phyloP scores from a whole-genome alignment of 2,888 invertebrate genomes.

The Lithodes maja region DNA sequence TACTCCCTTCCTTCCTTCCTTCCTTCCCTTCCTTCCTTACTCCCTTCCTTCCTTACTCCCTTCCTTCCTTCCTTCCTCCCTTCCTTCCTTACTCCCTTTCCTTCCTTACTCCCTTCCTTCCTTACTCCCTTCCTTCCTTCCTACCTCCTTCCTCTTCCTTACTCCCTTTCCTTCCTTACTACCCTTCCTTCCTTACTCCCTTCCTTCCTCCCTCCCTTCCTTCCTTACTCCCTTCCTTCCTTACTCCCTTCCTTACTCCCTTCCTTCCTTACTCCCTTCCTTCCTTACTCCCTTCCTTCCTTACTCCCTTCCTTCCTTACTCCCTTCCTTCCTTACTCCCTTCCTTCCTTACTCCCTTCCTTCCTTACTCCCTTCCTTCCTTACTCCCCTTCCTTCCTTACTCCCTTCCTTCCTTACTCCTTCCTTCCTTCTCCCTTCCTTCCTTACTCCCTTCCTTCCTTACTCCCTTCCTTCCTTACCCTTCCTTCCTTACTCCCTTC shows the following conservation, averaged over 20 bases:
- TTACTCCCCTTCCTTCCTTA: not conserved
- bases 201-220: not conserved
- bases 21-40: not conserved
- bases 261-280: not conserved
- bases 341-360: not conserved
- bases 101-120: not conserved
- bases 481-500: not conserved
- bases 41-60: slow-evolving; percentile 32
- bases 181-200: not conserved
- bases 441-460: not conserved
- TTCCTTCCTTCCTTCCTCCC: not conserved
- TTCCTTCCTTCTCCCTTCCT: not conserved
- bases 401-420: too few species aligned
- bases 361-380: not conserved
- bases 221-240: not conserved
- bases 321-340: not conserved
- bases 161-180: not conserved
- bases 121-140: not conserved
- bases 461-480: not conserved
- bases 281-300: not conserved
- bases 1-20: not conserved
- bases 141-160: slow-evolving; percentile 4
- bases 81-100: too few species aligned
- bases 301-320: not conserved
- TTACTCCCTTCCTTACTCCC: not conserved